Evolutionary conservation across 2,888 invertebrate species (phyloP).

Genomic region (Catocala sponsa): DNA sequence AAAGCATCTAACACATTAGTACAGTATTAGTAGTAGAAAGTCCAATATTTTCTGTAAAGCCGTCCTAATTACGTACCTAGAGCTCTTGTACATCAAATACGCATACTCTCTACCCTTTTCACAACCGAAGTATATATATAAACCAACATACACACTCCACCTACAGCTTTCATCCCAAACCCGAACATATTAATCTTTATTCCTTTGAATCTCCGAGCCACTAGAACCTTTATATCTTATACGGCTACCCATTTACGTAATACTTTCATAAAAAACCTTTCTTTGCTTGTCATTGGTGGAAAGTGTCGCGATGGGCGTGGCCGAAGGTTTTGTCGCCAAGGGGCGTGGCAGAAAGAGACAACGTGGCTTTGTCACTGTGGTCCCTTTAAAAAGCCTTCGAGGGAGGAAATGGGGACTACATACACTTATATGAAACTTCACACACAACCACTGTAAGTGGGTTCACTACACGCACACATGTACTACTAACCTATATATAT

Average conservation of each 20-base stretch:
- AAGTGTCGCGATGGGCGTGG: conserved; percentile 84
- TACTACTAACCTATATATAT: too few species aligned
- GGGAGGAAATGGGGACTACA: conserved; percentile 51
- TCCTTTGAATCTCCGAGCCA: conserved; percentile 21
- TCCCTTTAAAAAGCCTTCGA: conserved; percentile 73
- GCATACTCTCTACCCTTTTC: neutral
- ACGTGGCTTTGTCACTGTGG: conserved; percentile 76
- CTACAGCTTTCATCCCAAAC: conserved; percentile 8
- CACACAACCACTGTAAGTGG: neutral
- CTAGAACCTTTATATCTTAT: conserved; percentile 33
- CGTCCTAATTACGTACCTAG: too few species aligned
- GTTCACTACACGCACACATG: too few species aligned
- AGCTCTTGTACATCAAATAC: too few species aligned
- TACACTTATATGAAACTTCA: conserved; percentile 31
- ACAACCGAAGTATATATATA: neutral
- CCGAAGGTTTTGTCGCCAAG: conserved; percentile 80
- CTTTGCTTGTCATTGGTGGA: conserved; percentile 70
- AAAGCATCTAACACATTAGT: too few species aligned
- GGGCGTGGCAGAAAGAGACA: conserved; percentile 80
- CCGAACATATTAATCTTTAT: conserved; percentile 15
- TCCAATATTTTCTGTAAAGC: too few species aligned
- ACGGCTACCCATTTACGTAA: conserved; percentile 40
- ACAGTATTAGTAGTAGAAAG: too few species aligned
- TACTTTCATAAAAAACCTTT: conserved; percentile 63
- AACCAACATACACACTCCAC: conserved; percentile 1